Conservation (phyloP, 2,888 invertebrate species). For the Leptothorax acervorum region DNA sequence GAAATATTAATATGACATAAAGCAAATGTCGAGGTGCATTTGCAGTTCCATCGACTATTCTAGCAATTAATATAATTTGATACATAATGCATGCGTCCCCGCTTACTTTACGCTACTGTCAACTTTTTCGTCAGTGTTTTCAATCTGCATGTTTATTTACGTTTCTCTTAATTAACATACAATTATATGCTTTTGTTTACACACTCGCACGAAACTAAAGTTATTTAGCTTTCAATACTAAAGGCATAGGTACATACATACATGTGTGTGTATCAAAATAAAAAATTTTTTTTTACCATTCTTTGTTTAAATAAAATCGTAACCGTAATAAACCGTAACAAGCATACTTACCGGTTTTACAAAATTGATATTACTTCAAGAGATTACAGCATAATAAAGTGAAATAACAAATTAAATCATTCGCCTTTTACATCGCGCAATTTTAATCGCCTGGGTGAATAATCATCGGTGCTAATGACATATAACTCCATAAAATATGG, state of each 20-base stretch:
- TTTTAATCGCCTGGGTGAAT: neutral
- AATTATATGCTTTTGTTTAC: slow-evolving; percentile 43
- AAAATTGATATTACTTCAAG: slow-evolving; percentile 15
- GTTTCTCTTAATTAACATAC: slow-evolving; percentile 45
- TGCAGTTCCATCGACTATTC: slow-evolving; percentile 53
- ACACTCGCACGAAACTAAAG: neutral
- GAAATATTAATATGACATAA: slow-evolving; percentile 53
- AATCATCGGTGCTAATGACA: neutral
- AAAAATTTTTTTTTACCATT: neutral
- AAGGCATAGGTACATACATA: neutral
- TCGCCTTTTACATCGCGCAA: neutral
- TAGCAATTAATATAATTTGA: slow-evolving; percentile 56
- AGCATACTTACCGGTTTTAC: neutral
- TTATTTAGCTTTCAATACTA: slow-evolving; percentile 19
- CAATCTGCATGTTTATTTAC: slow-evolving; percentile 46
- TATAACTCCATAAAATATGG: neutral
- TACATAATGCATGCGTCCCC: slow-evolving; percentile 38
- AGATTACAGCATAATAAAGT: neutral
- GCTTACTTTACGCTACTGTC: slow-evolving; percentile 39
- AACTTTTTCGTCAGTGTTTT: slow-evolving; percentile 40
- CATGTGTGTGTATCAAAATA: neutral
- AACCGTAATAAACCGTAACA: neutral
- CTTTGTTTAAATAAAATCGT: neutral
- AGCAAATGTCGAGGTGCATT: slow-evolving; percentile 54
- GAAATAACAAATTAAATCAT: slow-evolving; percentile 4